Percentiles rank a stretch among this genome's conserved stretches.
These are phyloP conservation scores for Takifugu flavidus DNA, from an alignment of 2,113 vertebrate species.

Conservation along the genomic window DNA sequence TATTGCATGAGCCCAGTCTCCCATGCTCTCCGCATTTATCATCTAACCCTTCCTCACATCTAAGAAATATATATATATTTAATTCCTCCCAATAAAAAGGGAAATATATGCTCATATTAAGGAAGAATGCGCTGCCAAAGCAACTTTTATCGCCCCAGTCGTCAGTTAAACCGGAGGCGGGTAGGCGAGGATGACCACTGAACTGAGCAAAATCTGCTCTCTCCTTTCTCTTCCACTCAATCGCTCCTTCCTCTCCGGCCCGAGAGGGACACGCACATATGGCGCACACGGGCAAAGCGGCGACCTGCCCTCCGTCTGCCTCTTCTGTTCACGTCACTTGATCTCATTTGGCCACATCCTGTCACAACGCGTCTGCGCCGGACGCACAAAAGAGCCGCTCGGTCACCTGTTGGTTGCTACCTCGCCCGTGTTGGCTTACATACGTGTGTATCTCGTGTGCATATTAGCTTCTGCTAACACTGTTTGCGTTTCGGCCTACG, in stretches of 20 bases:
- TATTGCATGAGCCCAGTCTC: neutral
- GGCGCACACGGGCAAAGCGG: constrained; percentile 1
- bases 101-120: too few species aligned
- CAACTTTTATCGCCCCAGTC: neutral
- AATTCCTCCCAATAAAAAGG: too few species aligned
- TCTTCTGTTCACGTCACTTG: constrained; percentile 21
- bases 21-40: neutral
- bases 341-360: constrained; percentile 9
- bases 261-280: constrained; percentile 12
- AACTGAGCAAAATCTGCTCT: constrained; percentile 19
- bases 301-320: constrained; percentile 7
- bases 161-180: constrained; percentile 3
- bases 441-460: neutral
- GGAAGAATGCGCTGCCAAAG: constrained; percentile 2
- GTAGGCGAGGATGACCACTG: constrained; percentile 21
- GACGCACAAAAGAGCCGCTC: constrained; percentile 1
- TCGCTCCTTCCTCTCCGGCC: constrained; percentile 25
- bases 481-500: neutral
- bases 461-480: neutral
- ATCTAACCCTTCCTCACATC: too few species aligned
- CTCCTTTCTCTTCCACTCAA: constrained; percentile 37
- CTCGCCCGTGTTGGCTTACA: neutral
- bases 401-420: neutral
- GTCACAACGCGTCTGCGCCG: constrained; percentile 24
- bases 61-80: too few species aligned